Percentiles rank a stretch among this genome's conserved stretches.
Evolutionary conservation across 2,888 invertebrate genomes (phyloP).

Genomic region (Spodoptera picta): DNA sequence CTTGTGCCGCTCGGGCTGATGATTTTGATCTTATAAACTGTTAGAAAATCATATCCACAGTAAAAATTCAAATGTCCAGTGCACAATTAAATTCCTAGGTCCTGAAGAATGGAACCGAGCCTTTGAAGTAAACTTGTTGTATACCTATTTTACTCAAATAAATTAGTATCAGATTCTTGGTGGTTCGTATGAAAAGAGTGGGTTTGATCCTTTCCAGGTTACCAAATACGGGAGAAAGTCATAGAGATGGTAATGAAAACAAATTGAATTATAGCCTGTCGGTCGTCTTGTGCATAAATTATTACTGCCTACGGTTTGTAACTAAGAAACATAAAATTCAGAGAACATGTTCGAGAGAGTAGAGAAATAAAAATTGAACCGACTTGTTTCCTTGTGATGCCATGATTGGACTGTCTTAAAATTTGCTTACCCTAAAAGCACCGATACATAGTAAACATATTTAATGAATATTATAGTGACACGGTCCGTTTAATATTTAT

Average conservation of each 20-base stretch:
- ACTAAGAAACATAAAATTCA: conserved; percentile 53
- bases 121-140: no score
- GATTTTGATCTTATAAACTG: no score
- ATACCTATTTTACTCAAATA: no score
- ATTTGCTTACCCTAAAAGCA: conserved; percentile 61
- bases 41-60: no score
- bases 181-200: no score
- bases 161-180: no score
- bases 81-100: no score
- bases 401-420: conserved; percentile 20
- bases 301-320: conserved; percentile 70
- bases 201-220: conserved; percentile 49
- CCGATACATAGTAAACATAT: conserved; percentile 47
- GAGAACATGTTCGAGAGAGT: conserved; percentile 45
- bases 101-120: no score
- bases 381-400: conserved; percentile 22
- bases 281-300: conserved; percentile 66
- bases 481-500: conserved; percentile 71
- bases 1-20: no score
- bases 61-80: no score
- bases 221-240: conserved; percentile 76
- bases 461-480: conserved; percentile 55
- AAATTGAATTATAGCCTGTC: conserved; percentile 71
- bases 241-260: conserved; percentile 68
- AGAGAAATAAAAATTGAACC: conserved; percentile 40